Evolutionary conservation across 1,140 invertebrate genomes (phyloP).

Genomic region (Popillia japonica): DNA sequence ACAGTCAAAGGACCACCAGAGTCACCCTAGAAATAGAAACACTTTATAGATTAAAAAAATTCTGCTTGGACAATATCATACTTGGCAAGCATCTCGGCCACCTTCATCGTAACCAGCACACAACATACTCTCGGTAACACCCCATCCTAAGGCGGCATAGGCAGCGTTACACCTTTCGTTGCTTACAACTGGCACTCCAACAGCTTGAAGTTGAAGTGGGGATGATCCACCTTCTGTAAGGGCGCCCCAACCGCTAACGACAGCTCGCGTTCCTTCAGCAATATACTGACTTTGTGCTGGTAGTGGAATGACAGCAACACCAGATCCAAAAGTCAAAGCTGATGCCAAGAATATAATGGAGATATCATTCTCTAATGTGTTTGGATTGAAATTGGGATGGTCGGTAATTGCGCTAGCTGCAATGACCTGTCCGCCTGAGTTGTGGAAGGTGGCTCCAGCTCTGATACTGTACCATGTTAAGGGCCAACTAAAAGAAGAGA

Average conservation of each 20-base stretch:
- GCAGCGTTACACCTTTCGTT: slow-evolving; percentile 45
- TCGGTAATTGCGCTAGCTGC: slow-evolving; percentile 52
- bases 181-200: slow-evolving; percentile 11
- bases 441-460: slow-evolving; percentile 40
- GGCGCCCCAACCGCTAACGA: slow-evolving; percentile 52
- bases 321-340: slow-evolving; percentile 25
- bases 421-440: slow-evolving; percentile 52
- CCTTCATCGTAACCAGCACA: slow-evolving; percentile 58
- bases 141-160: slow-evolving; percentile 41
- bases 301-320: slow-evolving; percentile 31
- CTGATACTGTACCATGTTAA: slow-evolving; percentile 42
- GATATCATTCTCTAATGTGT: slow-evolving; percentile 57
- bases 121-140: slow-evolving; percentile 56
- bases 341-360: slow-evolving; percentile 52
- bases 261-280: slow-evolving; percentile 20
- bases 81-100: slow-evolving; percentile 58
- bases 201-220: slow-evolving; percentile 20
- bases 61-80: neutral
- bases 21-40: slow-evolving; percentile 57
- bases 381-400: slow-evolving; percentile 55
- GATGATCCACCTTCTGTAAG: slow-evolving; percentile 42
- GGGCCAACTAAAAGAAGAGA: slow-evolving; percentile 13
- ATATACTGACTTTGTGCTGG: neutral
- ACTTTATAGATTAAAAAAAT: no score
- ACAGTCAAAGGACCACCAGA: slow-evolving; percentile 63